These are phyloP conservation scores for Taxidea taxus DNA, from an alignment of 2,113 vertebrate genomes.

Conservation along the genomic window DNA sequence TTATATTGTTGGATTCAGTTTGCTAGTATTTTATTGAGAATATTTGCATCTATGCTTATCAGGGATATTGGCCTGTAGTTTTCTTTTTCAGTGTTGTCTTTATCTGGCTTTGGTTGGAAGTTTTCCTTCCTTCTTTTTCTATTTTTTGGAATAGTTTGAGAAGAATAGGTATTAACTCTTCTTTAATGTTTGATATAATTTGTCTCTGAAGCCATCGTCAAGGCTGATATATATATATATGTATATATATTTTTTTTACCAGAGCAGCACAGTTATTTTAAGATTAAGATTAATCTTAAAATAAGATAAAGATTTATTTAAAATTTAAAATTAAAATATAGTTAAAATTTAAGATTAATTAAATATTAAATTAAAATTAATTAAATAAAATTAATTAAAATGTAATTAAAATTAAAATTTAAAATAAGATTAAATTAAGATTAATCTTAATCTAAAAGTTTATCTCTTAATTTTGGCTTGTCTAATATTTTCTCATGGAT, in stretches of 20 bases:
- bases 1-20: neutral
- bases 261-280: neutral
- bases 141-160: neutral
- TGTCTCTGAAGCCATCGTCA: neutral
- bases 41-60: neutral
- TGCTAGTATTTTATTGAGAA: neutral
- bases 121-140: neutral
- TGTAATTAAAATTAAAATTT: too few species aligned
- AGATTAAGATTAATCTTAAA: too few species aligned
- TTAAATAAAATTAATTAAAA: too few species aligned
- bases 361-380: too few species aligned
- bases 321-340: too few species aligned
- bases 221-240: too few species aligned
- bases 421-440: too few species aligned
- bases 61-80: neutral
- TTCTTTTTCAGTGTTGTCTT: neutral
- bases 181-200: neutral
- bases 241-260: neutral
- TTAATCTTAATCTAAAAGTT: too few species aligned
- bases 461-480: neutral
- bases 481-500: neutral
- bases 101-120: neutral
- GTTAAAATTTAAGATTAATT: too few species aligned
- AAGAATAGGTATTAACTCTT: neutral
- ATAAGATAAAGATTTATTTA: too few species aligned